A percentile compares a stretch with the other conserved stretches of the same genome.
These are phyloP conservation scores for Cuniculus paca DNA, from an alignment of 2,797 vertebrate genomes.

Conservation along the genomic window DNA sequence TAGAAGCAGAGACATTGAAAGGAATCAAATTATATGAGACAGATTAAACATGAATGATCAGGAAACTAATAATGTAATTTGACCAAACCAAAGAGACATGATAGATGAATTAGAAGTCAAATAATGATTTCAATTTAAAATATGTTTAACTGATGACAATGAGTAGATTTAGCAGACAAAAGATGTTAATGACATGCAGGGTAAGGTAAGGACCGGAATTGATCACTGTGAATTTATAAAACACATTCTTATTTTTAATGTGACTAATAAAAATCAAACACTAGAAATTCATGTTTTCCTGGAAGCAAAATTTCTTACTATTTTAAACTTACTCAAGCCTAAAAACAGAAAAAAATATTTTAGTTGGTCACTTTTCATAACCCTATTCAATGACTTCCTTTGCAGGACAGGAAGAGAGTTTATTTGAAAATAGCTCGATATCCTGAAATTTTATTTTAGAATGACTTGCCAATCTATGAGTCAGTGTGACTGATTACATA, in stretches of 20 bases:
- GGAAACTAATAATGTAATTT: slow-evolving; percentile 45
- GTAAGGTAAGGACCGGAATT: background rate
- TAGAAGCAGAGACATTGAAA: background rate
- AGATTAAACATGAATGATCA: background rate
- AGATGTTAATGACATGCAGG: background rate
- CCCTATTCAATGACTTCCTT: slow-evolving; percentile 3
- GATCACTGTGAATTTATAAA: slow-evolving; percentile 3
- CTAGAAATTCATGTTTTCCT: slow-evolving; percentile 26
- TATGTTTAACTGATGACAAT: background rate
- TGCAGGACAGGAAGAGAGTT: background rate
- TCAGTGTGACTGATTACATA: slow-evolving; percentile 36
- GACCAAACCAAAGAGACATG: background rate
- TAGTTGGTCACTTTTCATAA: background rate
- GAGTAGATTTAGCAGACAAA: background rate
- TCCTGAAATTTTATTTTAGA: slow-evolving; percentile 41
- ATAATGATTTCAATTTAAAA: slow-evolving; percentile 2
- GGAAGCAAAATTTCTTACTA: slow-evolving; percentile 32
- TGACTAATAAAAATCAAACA: slow-evolving; percentile 44
- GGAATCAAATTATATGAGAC: background rate
- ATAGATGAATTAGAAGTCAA: slow-evolving; percentile 5
- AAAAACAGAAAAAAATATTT: slow-evolving; percentile 38
- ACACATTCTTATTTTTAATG: background rate
- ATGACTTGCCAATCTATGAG: slow-evolving; percentile 9
- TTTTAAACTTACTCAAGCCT: slow-evolving; percentile 49
- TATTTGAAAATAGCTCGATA: slow-evolving; percentile 42